Evolutionary conservation across 2,888 invertebrate species (phyloP).

Genomic region (Aphodius sticticus): DNA sequence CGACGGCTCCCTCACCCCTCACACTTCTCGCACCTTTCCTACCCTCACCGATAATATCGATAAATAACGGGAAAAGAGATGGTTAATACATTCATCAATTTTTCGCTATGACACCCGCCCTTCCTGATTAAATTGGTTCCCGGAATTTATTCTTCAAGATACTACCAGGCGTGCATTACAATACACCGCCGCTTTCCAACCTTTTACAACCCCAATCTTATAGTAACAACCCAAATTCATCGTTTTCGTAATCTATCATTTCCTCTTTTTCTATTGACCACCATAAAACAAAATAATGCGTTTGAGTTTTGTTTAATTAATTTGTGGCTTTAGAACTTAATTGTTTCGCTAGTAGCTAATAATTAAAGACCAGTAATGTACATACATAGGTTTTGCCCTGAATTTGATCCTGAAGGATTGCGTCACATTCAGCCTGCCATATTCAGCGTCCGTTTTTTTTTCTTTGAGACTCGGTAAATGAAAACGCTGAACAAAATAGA

Average conservation of each 20-base stretch:
- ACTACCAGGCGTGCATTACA: not conserved
- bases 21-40: not conserved
- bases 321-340: too few relatives aligned
- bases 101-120: not conserved
- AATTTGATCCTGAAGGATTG: too few relatives aligned
- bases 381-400: too few relatives aligned
- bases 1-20: not conserved
- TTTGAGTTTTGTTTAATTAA: too few relatives aligned
- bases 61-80: not conserved
- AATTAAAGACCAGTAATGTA: too few relatives aligned
- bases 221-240: not conserved
- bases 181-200: not conserved
- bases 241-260: not conserved
- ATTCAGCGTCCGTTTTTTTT: too few relatives aligned
- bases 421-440: too few relatives aligned
- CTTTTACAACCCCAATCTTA: not conserved
- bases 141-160: not conserved
- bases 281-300: not conserved
- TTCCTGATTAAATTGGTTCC: not conserved
- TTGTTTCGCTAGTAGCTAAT: too few relatives aligned
- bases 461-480: too few relatives aligned
- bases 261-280: not conserved
- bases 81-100: constrained; percentile 4
- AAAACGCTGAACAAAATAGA: too few relatives aligned
- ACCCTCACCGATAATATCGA: not conserved